Conservation (phyloP, 2,888 invertebrate genomes). For the Nymphalis polychloros region DNA sequence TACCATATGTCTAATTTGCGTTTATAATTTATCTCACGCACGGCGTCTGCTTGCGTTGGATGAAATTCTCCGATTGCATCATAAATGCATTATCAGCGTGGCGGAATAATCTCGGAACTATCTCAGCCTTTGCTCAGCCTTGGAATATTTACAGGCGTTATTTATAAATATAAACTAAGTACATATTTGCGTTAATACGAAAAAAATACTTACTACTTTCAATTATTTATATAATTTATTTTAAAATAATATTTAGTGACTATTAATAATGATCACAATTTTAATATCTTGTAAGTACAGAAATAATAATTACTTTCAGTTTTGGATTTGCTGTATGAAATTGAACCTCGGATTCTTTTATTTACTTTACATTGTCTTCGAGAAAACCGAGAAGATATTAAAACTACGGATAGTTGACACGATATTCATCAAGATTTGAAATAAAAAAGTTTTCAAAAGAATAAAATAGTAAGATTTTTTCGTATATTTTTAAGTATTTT, state of each 20-base stretch:
- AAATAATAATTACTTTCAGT: slow-evolving; percentile 13
- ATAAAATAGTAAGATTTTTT: slow-evolving; percentile 8
- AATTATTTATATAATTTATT: not conserved
- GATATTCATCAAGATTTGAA: slow-evolving; percentile 23
- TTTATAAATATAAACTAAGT: too few relatives aligned
- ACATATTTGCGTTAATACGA: too few relatives aligned
- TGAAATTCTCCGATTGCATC: too few relatives aligned
- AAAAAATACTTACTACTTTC: too few relatives aligned
- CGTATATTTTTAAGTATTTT: not conserved
- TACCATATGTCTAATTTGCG: too few relatives aligned
- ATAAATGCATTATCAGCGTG: too few relatives aligned
- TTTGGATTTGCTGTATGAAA: slow-evolving; percentile 19
- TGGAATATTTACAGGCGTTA: too few relatives aligned
- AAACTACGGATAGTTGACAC: slow-evolving; percentile 25
- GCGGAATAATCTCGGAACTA: too few relatives aligned
- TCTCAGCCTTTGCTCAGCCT: too few relatives aligned
- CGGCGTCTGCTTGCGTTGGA: too few relatives aligned
- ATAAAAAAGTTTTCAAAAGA: slow-evolving; percentile 16
- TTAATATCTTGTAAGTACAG: not conserved
- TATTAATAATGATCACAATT: not conserved
- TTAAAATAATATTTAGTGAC: not conserved
- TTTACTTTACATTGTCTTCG: slow-evolving; percentile 24
- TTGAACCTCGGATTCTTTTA: slow-evolving; percentile 23
- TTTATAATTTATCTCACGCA: too few relatives aligned
- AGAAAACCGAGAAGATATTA: slow-evolving; percentile 20